Base-by-base conservation (phyloP, 2,113 vertebrate species). In the Panthera leo region DNA sequence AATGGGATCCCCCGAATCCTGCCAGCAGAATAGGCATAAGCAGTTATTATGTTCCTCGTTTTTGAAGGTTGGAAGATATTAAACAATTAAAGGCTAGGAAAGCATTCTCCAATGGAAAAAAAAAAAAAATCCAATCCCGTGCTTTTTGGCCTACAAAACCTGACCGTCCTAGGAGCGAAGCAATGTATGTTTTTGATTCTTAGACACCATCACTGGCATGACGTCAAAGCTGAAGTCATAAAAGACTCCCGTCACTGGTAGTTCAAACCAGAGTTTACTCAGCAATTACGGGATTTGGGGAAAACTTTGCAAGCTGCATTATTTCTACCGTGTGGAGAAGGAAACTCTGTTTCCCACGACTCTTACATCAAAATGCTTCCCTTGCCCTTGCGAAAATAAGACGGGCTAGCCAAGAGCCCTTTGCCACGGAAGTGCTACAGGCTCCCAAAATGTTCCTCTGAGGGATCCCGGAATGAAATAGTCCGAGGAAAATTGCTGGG, bases 31-130 rank as follows among this genome's bases (percentile, higher is more conserved):
- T 11, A 91, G 73, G 70, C 21, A 76, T 75, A 87, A 16, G 25
- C 61, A 85, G 36, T 39, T 39, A 61, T 19, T 75, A 9, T 85
- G 31, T 21, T 65, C 36, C 36, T 84, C 7, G 7, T 83, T 92
- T 92, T 29, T 79, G 76, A 94, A 94, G 65, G 34, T 82, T n/a
- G n/a, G n/a, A 91, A 91, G 70, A 92, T 12, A 39, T 92, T 80
- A 36, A 76, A 86, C 83, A 87, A n/a, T 80, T 91, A 42, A 94
- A 90, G 61, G 45, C 70, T 79, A 76, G 10, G 2, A 65, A 86
- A 98, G 15, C 3, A 3, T 45, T 65, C 34, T 48, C 39, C 42
- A 71, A 3, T 90, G 63, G 68, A 51, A 23, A 19, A 23, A 21
- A 23, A 61, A 23, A 61, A 61, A 12, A 51, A 91, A 83, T 39